Base-by-base conservation (phyloP, 2,888 invertebrate species). In the Andrena praecox region DNA sequence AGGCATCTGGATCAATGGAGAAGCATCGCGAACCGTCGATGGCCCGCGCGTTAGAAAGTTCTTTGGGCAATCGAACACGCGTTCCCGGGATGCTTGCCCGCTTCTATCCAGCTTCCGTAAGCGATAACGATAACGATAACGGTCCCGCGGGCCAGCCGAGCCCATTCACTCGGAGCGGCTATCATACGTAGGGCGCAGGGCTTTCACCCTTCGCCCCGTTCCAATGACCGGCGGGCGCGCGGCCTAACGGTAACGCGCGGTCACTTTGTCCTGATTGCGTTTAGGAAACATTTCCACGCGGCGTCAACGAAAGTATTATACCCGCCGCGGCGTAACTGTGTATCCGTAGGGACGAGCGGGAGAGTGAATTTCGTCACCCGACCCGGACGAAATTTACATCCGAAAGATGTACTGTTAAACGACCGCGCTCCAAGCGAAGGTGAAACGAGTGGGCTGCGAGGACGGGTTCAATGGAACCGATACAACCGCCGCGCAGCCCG, bases 221-320 rank as follows among this genome's bases (percentile, higher is more conserved):
- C 63, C 12, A 1, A 50, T 10, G 42, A 24, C 75, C 60, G 27
- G 29, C 35, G 59, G 31, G 29, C 42, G 77, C 66, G 77, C 60
- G 42, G 67, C 29, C 66, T 88, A 88, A 89, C 91, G 91, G 91
- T 91, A 89, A 87, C 84, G 56, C 86, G 71, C 67, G 86, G 86
- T 87, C 87, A 82, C 87, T 89, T 91, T 77, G 88, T 87, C 89
- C 87, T 79, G 89, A 86, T 89, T 89, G 87, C 87, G 89, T 91
- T 91, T 89, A 90, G 89, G 87, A 86, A 89, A 91, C 87, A 90
- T 91, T 91, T 91, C 88, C 88, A 83, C 77, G 88, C 84, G 82
- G 35, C 84, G 83, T 78, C 82, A 89, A 89, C 86, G 89, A 89
- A 90, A 89, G 90, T 89, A 87, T 20, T 16, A 16, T 42, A 42